A percentile compares a stretch with the other conserved stretches of the same genome.
Evolutionary conservation across 2,797 vertebrate genomes (phyloP).

Genomic region (Cuniculus paca): DNA sequence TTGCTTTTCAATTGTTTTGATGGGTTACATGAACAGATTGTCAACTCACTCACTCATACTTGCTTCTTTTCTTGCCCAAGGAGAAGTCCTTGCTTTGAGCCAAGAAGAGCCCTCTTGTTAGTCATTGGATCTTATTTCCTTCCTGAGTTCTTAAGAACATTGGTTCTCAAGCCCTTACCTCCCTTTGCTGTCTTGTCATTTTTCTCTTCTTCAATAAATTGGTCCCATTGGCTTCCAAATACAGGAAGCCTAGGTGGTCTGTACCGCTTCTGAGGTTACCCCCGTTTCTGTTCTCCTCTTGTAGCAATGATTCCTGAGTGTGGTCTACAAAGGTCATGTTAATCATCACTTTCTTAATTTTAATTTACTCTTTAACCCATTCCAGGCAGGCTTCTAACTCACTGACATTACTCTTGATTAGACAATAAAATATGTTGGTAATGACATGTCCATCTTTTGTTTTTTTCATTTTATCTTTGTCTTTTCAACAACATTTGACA

Average conservation of each 20-base stretch:
- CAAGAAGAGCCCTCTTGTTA: background rate
- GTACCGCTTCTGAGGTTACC: background rate
- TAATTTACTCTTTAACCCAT: background rate
- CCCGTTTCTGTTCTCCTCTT: background rate
- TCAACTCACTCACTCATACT: background rate
- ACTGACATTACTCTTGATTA: background rate
- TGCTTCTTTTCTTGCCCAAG: background rate
- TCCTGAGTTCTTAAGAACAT: background rate
- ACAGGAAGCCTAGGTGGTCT: background rate
- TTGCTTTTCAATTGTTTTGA: conserved; percentile 61
- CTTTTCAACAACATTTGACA: background rate
- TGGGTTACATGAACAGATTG: background rate
- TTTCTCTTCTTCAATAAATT: background rate
- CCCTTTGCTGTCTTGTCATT: background rate
- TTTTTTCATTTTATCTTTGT: background rate
- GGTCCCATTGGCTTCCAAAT: background rate
- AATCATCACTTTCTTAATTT: background rate
- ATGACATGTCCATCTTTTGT: background rate
- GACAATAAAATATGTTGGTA: background rate
- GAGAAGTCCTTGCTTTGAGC: background rate
- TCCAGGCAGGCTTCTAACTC: background rate
- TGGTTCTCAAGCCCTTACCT: background rate
- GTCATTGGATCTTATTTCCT: background rate
- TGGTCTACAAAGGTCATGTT: background rate
- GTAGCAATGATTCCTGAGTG: background rate